A percentile compares a stretch with the other conserved stretches of the same genome.
phyloP scores from a whole-genome alignment of 2,113 vertebrate species.

The Eudyptes chrysolophus region DNA sequence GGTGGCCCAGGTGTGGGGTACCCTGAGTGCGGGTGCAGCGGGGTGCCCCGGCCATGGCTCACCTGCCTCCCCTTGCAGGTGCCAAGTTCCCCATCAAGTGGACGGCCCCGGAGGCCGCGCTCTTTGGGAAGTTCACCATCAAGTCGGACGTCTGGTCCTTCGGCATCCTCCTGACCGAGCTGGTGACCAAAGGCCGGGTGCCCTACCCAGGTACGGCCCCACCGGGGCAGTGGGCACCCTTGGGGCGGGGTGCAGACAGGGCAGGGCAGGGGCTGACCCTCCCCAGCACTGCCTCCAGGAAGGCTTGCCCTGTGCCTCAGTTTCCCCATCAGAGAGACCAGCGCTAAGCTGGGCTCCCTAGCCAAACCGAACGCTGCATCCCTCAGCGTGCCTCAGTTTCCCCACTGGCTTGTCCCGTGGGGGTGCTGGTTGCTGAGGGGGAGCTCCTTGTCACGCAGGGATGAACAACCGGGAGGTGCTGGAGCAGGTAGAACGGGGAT shows the following conservation, averaged over 20 bases:
- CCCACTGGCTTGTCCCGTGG: accelerated
- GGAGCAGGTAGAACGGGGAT: constrained; percentile 94
- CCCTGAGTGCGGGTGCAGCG: accelerated
- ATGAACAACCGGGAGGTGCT: constrained; percentile 98
- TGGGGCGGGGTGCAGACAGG: not conserved
- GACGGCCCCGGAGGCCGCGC: constrained; percentile 95
- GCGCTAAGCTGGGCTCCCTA: not conserved
- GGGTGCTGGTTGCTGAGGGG: not conserved
- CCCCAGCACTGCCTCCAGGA: not conserved
- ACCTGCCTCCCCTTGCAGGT: constrained; percentile 69
- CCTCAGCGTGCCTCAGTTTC: not conserved
- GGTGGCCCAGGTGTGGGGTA: not conserved
- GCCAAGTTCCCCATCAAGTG: constrained; percentile 99
- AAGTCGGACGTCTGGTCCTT: constrained; percentile 99
- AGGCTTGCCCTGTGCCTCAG: not conserved
- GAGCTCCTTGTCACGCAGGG: constrained; percentile 63
- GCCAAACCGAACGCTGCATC: not conserved
- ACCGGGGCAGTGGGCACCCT: accelerated
- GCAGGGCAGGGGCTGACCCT: not conserved
- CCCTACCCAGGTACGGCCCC: constrained; percentile 92
- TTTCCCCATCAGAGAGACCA: not conserved
- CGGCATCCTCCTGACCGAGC: constrained; percentile 92
- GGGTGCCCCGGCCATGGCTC: not conserved
- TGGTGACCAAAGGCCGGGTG: constrained; percentile 95
- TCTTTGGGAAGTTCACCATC: constrained; percentile 94